Evolutionary conservation across 2,888 invertebrate genomes (phyloP).

Genomic region (Synanthedon formicaeformis): DNA sequence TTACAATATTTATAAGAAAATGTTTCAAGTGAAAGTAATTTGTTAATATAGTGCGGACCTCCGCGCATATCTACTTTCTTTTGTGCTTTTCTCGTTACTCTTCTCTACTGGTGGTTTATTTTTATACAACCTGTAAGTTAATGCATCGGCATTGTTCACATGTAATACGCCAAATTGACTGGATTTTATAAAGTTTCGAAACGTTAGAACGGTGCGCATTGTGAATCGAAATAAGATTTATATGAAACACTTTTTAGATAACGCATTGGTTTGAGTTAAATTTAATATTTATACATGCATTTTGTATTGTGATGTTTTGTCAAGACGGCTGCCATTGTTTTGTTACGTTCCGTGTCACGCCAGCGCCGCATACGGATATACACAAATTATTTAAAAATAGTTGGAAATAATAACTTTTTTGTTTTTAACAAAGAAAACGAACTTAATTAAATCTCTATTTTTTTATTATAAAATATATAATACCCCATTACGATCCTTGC

Average conservation of each 20-base stretch:
- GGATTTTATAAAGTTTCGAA: constrained; percentile 9
- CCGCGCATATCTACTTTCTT: constrained; percentile 38
- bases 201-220: constrained; percentile 24
- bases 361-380: too few species aligned
- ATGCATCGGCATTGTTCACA: constrained; percentile 23
- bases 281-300: constrained; percentile 4
- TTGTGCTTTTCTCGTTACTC: constrained; percentile 21
- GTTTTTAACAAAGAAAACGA: too few species aligned
- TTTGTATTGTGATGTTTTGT: background rate
- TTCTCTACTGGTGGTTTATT: constrained; percentile 44
- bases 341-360: constrained; percentile 14
- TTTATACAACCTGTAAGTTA: constrained; percentile 30
- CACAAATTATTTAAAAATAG: too few species aligned
- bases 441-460: too few species aligned
- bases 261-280: constrained; percentile 10
- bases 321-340: constrained; percentile 17
- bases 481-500: too few species aligned
- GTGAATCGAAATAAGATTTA: constrained; percentile 21
- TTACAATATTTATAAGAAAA: constrained; percentile 41
- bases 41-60: constrained; percentile 46
- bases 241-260: constrained; percentile 22
- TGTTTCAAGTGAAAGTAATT: constrained; percentile 61
- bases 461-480: too few species aligned
- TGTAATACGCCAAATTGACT: constrained; percentile 28
- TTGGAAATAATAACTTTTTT: too few species aligned